phyloP scores from a whole-genome alignment of 2,113 vertebrate species.

The Pachypanchax playfairii region DNA sequence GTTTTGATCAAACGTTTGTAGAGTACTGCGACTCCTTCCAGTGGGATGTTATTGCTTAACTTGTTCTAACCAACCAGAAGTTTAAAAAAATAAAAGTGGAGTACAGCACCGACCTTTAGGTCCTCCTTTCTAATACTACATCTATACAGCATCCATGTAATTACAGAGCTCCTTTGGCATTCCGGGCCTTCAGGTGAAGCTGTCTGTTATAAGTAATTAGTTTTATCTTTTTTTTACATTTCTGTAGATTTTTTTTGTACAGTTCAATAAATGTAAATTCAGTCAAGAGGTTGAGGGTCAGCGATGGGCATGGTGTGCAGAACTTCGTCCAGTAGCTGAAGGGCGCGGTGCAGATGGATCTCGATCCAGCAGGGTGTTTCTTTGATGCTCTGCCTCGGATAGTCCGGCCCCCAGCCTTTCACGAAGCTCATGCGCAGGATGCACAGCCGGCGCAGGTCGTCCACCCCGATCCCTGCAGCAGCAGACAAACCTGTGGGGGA shows the following conservation, averaged over 20 bases:
- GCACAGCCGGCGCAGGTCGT: slow-evolving; percentile 93
- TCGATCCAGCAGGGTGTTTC: slow-evolving; percentile 99
- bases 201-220: slow-evolving; percentile 42
- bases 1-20: slow-evolving; percentile 25
- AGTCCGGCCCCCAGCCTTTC: slow-evolving; percentile 98
- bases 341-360: slow-evolving; percentile 94
- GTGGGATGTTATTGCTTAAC: slow-evolving; percentile 17
- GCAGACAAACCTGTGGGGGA: slow-evolving; percentile 87
- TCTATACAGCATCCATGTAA: slow-evolving; percentile 32
- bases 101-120: slow-evolving; percentile 25
- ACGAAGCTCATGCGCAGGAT: slow-evolving; percentile 98
- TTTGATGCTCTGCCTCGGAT: slow-evolving; percentile 96
- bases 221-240: neutral
- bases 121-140: slow-evolving; percentile 34
- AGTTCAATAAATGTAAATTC: slow-evolving; percentile 62
- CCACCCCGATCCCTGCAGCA: slow-evolving; percentile 93
- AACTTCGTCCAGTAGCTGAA: slow-evolving; percentile 96
- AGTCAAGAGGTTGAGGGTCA: slow-evolving; percentile 95
- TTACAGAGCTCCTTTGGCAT: slow-evolving; percentile 42
- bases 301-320: slow-evolving; percentile 99
- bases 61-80: neutral
- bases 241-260: slow-evolving; percentile 12
- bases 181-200: slow-evolving; percentile 38
- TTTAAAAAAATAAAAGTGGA: slow-evolving; percentile 2
- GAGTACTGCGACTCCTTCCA: slow-evolving; percentile 25